Evolutionary conservation across 2,888 invertebrate genomes (phyloP).

Genomic region (Hyppa rectilinea): DNA sequence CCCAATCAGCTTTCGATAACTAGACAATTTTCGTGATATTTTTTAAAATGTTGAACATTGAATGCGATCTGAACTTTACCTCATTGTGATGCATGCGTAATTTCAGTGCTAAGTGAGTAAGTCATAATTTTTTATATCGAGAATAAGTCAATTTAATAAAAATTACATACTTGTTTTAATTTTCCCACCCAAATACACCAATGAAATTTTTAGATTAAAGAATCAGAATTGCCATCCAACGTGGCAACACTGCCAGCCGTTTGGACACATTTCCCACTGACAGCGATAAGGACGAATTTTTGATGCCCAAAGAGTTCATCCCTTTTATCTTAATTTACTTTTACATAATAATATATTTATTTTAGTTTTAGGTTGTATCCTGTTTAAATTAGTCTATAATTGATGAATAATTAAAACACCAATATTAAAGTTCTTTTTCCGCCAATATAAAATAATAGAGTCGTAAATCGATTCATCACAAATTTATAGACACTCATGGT

Average conservation of each 20-base stretch:
- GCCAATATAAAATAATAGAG: slow-evolving; percentile 15
- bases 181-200: not conserved
- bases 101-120: not conserved
- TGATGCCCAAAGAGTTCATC: too few relatives aligned
- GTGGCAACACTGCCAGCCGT: too few relatives aligned
- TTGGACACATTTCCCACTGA: too few relatives aligned
- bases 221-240: too few relatives aligned
- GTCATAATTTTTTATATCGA: not conserved
- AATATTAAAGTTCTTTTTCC: not conserved
- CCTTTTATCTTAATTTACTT: too few relatives aligned
- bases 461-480: slow-evolving; percentile 34
- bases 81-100: not conserved
- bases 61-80: slow-evolving; percentile 6
- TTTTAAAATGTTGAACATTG: slow-evolving; percentile 35
- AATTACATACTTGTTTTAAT: not conserved
- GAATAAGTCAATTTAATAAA: not conserved
- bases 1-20: slow-evolving; percentile 61
- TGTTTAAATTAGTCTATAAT: too few relatives aligned
- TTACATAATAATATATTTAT: too few relatives aligned
- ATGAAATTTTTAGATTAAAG: too few relatives aligned
- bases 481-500: slow-evolving; percentile 33
- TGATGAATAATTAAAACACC: too few relatives aligned
- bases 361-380: too few relatives aligned
- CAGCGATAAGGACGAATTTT: too few relatives aligned
- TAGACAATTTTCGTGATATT: slow-evolving; percentile 37